Conservation (phyloP, 2,888 invertebrate species). For the Lumbricus terrestris region DNA sequence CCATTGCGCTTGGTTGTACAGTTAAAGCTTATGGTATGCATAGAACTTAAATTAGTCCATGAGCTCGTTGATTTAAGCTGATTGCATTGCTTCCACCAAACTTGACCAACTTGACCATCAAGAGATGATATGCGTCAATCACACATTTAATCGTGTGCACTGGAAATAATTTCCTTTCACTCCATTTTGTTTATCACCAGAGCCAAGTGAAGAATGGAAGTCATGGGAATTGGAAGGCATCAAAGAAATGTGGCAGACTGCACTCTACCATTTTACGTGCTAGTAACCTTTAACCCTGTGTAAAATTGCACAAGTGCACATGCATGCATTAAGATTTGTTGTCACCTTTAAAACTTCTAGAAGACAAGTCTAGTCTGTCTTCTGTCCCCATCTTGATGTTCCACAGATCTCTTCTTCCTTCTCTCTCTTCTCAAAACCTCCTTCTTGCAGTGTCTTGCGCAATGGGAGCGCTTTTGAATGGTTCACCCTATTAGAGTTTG, state of each 20-base stretch:
- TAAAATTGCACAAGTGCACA: too few relatives aligned
- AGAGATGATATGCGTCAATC: background rate
- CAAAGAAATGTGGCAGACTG: background rate
- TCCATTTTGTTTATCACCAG: background rate
- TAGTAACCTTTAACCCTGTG: too few relatives aligned
- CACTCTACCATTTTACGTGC: background rate
- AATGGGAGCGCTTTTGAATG: too few relatives aligned
- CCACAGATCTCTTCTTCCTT: too few relatives aligned
- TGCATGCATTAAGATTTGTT: too few relatives aligned
- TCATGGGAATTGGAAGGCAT: background rate
- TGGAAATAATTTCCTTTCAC: background rate
- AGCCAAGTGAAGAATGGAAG: background rate
- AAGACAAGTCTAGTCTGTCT: too few relatives aligned
- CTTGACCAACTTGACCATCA: background rate
- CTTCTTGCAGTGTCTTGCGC: too few relatives aligned
- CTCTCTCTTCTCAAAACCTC: too few relatives aligned
- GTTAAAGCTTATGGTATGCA: constrained; percentile 54
- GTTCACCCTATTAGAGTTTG: too few relatives aligned
- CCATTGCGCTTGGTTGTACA: constrained; percentile 61
- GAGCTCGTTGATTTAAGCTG: background rate
- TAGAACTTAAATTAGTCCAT: background rate
- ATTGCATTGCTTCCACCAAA: background rate
- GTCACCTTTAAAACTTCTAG: too few relatives aligned
- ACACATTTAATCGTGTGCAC: background rate
- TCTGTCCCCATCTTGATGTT: too few relatives aligned